Conservation (phyloP, 2,888 invertebrate species). For the Chloroclysta siterata region DNA sequence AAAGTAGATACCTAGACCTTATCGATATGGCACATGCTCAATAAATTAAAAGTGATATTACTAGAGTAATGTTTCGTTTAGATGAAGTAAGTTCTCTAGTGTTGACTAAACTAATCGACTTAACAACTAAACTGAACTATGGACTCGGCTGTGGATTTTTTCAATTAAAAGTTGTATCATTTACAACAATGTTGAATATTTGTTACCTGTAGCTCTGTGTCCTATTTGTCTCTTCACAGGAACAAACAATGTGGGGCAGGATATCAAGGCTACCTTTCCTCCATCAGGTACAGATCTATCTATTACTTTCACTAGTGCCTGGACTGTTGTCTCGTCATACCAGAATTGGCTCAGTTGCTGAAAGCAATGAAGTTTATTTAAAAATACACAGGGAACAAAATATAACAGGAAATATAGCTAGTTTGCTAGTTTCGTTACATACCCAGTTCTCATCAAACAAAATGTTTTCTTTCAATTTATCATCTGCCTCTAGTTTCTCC, state of each 20-base stretch:
- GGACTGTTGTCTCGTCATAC: constrained; percentile 94
- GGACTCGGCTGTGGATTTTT: too few species aligned
- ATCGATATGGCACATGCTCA: background rate
- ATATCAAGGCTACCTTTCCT: constrained; percentile 91
- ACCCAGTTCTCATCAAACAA: constrained; percentile 94
- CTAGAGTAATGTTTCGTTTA: too few species aligned
- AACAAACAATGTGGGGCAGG: constrained; percentile 94
- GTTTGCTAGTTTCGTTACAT: too few species aligned
- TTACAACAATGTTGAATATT: too few species aligned
- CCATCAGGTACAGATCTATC: constrained; percentile 78
- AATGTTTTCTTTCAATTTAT: constrained; percentile 75
- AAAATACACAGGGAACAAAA: too few species aligned
- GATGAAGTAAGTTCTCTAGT: too few species aligned
- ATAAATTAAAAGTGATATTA: too few species aligned
- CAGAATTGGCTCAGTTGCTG: constrained; percentile 99
- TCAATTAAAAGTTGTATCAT: too few species aligned
- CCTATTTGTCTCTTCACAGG: constrained; percentile 84
- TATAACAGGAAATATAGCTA: too few species aligned
- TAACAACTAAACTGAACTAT: too few species aligned
- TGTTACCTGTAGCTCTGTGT: constrained; percentile 79
- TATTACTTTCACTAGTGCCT: constrained; percentile 88
- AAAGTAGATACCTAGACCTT: too few species aligned
- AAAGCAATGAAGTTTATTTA: constrained; percentile 45
- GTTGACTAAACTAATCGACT: too few species aligned
- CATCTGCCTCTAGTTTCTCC: constrained; percentile 72